Base-by-base conservation (phyloP, 2,888 invertebrate genomes). In the Platycheirus albimanus region DNA sequence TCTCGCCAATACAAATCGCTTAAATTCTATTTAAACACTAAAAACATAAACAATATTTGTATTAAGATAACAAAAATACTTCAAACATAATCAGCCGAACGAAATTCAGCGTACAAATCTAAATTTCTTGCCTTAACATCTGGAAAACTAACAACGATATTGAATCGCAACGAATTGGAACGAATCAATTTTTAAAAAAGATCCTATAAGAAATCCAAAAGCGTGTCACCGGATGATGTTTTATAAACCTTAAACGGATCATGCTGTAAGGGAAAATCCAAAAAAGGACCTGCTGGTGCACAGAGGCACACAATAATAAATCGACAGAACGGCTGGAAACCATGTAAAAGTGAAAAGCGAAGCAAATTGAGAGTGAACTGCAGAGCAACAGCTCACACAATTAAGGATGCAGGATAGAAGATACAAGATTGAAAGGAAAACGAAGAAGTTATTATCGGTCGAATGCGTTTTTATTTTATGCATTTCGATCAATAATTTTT, bases 121-220 rank as follows among this genome's bases (percentile, higher is more conserved):
- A 64, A 79, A 85, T 85, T 85, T 85, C 81, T 76, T 85, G 85
- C 81, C 28, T 61, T 85, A 81, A 85, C 85, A 85, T 76, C 85
- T 85, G 85, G 85, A 85, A 86, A 86, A 85, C 45, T 36, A 71
- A 72, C 70, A 54, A 4, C 20, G 28, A 10, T 66, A 56, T 51
- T 56, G 70, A 85, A 83, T 72, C 30, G 52, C 85, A 85, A 85
- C 69, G 74, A 85, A 54, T 78, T 72, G 85, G 78, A 85, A 78
- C 85, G 67, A 85, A 85, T 85, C 76, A 64, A 85, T 85, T 85
- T 83, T 45, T n/a, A 0, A 41, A 38, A 24, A 10, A 38, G 1
- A 56, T 56, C 41, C 56, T 56, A 54, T 54, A 61, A 74, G 83
- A 69, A 61, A 28, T 61, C 24, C 10, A 71, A 61, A 81, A 81